Evolutionary conservation across 2,797 vertebrate species (phyloP), one percentile per base, ranked within the genome.

Genomic region (Artibeus lituratus): DNA sequence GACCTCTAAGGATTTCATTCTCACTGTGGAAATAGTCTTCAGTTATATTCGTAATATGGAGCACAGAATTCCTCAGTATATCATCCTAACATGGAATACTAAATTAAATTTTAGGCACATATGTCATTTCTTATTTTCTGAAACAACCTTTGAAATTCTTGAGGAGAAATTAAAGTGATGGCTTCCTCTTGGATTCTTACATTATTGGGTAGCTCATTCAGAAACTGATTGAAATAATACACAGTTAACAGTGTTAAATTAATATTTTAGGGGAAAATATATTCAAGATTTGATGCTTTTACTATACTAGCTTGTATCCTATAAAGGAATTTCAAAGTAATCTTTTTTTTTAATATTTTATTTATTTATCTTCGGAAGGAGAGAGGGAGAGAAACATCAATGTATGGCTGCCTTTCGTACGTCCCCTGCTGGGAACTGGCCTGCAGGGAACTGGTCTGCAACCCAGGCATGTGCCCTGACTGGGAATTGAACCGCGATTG

Each of bases 41-140:
- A 90, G 62, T 88, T 42, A 42, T 39, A 55, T 19, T 76, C 94
- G 9, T 94, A 57, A 77, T 72, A 35, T 2, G 90, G 47, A 86
- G 44, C 12, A 67, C n/a, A 88, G 80, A 86, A 78, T 70, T 35
- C 11, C 67, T 80, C 10, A 81, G 16, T 53, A 65, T 77, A 39
- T 89, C 86, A 24, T 94, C 62, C 37, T 73, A 90, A 93, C 42
- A 39, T 73, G 49, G 59, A 87, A 73, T 44, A 87, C 74, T 89
- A 94, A 94, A 67, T 87, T 80, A 94, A 91, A 69, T 94, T 94
- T 7, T 7, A 62, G 29, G 9, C 39, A 88, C 22, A 72, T 87
- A 62, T 80, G 51, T 93, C 55, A 59, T 89, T 94, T 94, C 77
- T 91, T 80, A 49, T 96, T 95, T 92, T 95, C 89, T 96, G 51